phyloP scores from a whole-genome alignment of 2,797 vertebrate species.

The Sebastes variabilis region DNA sequence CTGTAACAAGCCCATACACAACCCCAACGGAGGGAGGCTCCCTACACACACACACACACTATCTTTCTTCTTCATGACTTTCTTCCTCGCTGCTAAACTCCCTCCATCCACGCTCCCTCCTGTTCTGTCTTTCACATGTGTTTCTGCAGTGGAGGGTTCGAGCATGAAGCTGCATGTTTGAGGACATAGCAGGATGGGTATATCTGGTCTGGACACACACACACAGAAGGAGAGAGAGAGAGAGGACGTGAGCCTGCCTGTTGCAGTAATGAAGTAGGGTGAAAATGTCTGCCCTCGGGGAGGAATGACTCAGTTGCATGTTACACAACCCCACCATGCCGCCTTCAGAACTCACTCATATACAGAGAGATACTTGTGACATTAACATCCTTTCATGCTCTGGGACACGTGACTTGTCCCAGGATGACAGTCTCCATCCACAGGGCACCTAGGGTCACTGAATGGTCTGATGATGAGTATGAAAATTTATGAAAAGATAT shows the following conservation, averaged over 20 bases:
- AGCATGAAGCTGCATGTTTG: slow-evolving; percentile 40
- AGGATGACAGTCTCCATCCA: background rate
- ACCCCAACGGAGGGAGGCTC: slow-evolving; percentile 68
- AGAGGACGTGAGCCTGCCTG: slow-evolving; percentile 59
- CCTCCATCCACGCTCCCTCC: background rate
- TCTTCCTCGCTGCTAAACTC: background rate
- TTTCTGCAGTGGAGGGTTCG: background rate
- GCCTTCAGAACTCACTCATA: background rate
- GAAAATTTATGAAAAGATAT: background rate
- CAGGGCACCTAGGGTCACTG: background rate
- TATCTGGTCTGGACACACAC: slow-evolving; percentile 12
- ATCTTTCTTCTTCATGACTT: background rate
- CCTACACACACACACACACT: slow-evolving; percentile 14
- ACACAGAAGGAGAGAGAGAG: background rate
- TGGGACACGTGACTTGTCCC: background rate
- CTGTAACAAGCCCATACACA: slow-evolving; percentile 83
- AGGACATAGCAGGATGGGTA: background rate
- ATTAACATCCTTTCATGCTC: background rate
- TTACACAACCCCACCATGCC: slow-evolving; percentile 54
- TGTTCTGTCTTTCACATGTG: slow-evolving; percentile 10
- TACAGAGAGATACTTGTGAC: background rate
- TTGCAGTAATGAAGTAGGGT: slow-evolving; percentile 46
- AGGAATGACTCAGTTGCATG: slow-evolving; percentile 54
- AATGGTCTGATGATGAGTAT: background rate
- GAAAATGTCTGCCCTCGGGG: slow-evolving; percentile 67